Evolutionary conservation across 1,140 invertebrate genomes (phyloP), one percentile per base, ranked within the genome.

Genomic region (Chymomyza costata): DNA sequence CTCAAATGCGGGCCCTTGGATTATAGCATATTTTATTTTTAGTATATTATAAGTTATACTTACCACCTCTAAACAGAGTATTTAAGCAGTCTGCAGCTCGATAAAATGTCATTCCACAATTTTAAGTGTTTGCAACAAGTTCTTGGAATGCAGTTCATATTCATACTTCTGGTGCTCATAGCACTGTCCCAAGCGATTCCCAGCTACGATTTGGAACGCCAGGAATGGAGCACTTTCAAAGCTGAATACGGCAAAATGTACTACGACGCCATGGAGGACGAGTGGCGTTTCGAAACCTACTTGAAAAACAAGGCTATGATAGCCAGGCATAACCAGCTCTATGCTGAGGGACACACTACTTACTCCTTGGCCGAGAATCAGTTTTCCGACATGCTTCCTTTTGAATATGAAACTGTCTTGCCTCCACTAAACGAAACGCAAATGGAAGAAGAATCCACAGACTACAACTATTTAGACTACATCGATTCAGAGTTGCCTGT

Each of bases 301-400:
- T 89, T 94, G 83, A 92, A 95, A 67, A 95, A 95, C 82, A 89
- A 90, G 60, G 88, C 91, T 57, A 91, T 90, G 76, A 93, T 97
- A 80, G 92, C 91, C 8, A 89, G 90, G 65, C 95, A 97, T 78
- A 97, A 97, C 87, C 85, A 88, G 62, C 83, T 87, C 18, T 93
- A 86, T 78, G 89, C 90, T 60, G 69, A 86, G 34, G 93, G 93
- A 0, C 51, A 88, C 41, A 88, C 90, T 18, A 64, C 86, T 1
- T 95, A 88, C 84, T 89, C 89, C 65, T 70, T 94, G 40, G 88
- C 84, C 21, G 84, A 94, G 64, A 96, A 96, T 86, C 90, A 95
- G 81, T 96, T 91, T 84, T 90, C 90, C 18, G 94, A 96, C 86
- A 88, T 95, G 91, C 87, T 94, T 34, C 91, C 90, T 76, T 90